Evolutionary conservation across 2,888 invertebrate genomes (phyloP), one percentile per base, ranked within the genome.

Genomic region (Cryptophagus acutangulus): DNA sequence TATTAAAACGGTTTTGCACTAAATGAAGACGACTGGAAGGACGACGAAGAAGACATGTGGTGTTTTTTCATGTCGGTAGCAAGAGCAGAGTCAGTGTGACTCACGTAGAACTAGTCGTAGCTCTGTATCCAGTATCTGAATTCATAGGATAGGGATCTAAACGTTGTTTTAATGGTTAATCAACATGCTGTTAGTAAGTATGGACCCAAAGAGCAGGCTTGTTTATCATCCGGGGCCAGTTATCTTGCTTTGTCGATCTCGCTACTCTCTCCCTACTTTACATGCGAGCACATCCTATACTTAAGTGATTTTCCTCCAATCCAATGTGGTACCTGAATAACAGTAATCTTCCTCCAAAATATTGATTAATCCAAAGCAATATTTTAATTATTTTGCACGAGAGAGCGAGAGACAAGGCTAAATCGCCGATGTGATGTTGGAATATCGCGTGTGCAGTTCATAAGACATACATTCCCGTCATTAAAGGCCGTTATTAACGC

Each of bases 401-500:
- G n/a, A n/a, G n/a, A n/a, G n/a, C n/a, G n/a, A n/a, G n/a, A n/a
- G n/a, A n/a, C n/a, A n/a, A n/a, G n/a, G n/a, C n/a, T n/a, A n/a
- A n/a, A n/a, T n/a, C n/a, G n/a, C n/a, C n/a, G n/a, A n/a, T n/a
- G n/a, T n/a, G n/a, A n/a, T n/a, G n/a, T n/a, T 26, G 26, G 42
- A 18, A 38, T 25, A 39, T 43, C 43, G 43, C 43, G 40, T 43
- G 43, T 43, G 39, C 43, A 39, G 36, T 36, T 39, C 43, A 43
- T 36, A 39, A 40, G 40, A 65, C 63, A 63, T 66, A 64, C 65
- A 62, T 66, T 62, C 62, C 61, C 61, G 65, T 67, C 66, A 67
- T 67, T 65, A 67, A 63, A 65, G 62, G 62, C 65, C 57, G 66
- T 68, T 67, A 68, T 68, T 68, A 68, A 66, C 66, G 66, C 65